phyloP scores from a whole-genome alignment of 1,140 invertebrate species.

The Drosophila biarmipes region DNA sequence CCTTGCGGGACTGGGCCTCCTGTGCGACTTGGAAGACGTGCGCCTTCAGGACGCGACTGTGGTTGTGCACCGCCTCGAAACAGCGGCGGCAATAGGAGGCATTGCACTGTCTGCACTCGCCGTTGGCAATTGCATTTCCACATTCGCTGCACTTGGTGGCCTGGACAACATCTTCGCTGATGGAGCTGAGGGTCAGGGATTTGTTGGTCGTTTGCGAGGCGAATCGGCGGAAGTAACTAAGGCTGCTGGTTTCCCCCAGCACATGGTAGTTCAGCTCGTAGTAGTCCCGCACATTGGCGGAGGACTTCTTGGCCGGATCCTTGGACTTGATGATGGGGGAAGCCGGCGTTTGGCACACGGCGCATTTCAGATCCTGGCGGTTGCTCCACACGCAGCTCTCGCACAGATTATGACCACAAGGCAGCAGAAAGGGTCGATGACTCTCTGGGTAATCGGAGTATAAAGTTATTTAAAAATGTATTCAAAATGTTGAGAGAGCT shows the following conservation, averaged over 20 bases:
- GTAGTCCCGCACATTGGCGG: constrained; percentile 39
- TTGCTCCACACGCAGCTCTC: constrained; percentile 61
- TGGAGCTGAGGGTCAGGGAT: constrained; percentile 8
- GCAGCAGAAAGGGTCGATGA: constrained; percentile 61
- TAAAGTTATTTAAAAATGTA: neutral
- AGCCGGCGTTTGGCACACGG: constrained; percentile 43
- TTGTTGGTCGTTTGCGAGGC: constrained; percentile 35
- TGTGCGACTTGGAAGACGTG: constrained; percentile 33
- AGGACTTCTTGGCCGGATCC: constrained; percentile 5
- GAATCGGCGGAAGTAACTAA: constrained; percentile 24
- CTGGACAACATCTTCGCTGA: constrained; percentile 9
- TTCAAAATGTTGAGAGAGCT: too few relatives aligned
- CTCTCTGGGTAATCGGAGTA: neutral
- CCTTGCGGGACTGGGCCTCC: neutral
- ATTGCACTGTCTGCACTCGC: constrained; percentile 65
- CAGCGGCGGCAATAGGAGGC: constrained; percentile 62
- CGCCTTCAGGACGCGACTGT: constrained; percentile 61
- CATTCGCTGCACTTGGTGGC: constrained; percentile 67
- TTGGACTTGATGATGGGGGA: constrained; percentile 35
- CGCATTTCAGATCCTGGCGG: constrained; percentile 49
- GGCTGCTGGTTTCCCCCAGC: constrained; percentile 45
- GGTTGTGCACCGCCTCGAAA: constrained; percentile 60
- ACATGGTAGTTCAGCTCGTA: constrained; percentile 72
- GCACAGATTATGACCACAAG: constrained; percentile 71
- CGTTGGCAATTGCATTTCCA: constrained; percentile 9